Conservation (phyloP, 2,797 vertebrate genomes). For the Alfaro cultratus region DNA sequence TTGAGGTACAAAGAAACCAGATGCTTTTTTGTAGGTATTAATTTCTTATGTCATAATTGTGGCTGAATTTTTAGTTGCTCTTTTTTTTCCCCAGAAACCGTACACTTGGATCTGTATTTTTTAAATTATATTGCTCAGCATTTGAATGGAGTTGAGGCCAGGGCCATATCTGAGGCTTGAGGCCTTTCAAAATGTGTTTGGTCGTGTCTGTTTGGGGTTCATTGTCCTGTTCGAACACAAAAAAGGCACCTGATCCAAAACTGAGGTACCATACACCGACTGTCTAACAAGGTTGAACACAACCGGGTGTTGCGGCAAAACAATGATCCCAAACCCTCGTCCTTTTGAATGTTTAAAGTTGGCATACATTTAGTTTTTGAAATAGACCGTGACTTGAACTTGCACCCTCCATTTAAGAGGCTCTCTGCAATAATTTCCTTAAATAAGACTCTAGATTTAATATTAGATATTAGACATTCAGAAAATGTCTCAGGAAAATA, state of each 20-base stretch:
- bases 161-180: not conserved
- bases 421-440: too few relatives aligned
- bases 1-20: not conserved
- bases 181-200: not conserved
- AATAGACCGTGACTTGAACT: not conserved
- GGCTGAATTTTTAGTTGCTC: not conserved
- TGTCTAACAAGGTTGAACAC: not conserved
- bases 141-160: not conserved
- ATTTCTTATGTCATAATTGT: not conserved
- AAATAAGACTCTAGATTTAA: too few relatives aligned
- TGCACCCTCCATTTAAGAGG: too few relatives aligned
- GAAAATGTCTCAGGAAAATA: not conserved
- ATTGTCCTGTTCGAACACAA: not conserved
- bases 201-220: not conserved
- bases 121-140: not conserved
- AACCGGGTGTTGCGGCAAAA: not conserved
- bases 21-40: not conserved
- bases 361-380: not conserved
- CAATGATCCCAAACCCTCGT: not conserved
- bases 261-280: not conserved
- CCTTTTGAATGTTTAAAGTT: not conserved
- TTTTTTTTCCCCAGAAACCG: not conserved
- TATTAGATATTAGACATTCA: not conserved
- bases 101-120: not conserved
- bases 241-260: not conserved